Base-by-base conservation (phyloP, 2,113 vertebrate species). In the Hyla sarda region DNA sequence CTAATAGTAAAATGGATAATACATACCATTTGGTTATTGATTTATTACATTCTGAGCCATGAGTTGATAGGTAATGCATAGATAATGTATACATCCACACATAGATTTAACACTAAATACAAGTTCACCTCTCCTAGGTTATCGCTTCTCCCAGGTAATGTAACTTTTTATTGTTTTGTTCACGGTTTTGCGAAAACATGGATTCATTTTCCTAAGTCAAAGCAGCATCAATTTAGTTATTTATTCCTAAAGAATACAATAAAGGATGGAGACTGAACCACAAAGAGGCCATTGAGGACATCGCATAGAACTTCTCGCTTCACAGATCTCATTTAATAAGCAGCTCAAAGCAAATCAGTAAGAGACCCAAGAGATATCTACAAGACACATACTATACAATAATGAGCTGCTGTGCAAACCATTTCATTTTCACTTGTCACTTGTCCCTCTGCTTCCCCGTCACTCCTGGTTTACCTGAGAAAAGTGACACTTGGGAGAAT, bases 351-450 rank as follows among this genome's bases (percentile, higher is more conserved):
- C 74, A 67, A 85, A 77, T 83, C 82, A 72, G 82, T 73, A 73
- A 69, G 73, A 75, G 54, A 37, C 58, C 47, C 45, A 17, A 52
- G 58, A 76, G 75, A 65, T 78, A 13, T 62, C 58, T 67, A 67
- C 74, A 34, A 78, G 74, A 37, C 25, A 85, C 62, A 85, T 32
- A 54, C 60, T 56, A 37, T 56, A 77, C 41, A 67, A 79, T 79
- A 85, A 79, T 79, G 48, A 71, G 62, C 60, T 30, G 69, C 60
- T 56, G 84, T 71, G 60, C 62, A 78, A 79, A 85, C 58, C 74
- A 78, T 76, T 48, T 76, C 73, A 85, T 85, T 85, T 85, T 75
- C 73, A 85, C 83, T 85, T 73, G 82, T 83, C 28, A 48, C 67
- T 83, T 56, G 69, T 75, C 69, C 82, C 71, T 75, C 52, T 41